Percentiles rank a stretch among this genome's conserved stretches.
phyloP scores from a whole-genome alignment of 2,797 vertebrate genomes.

The Carapus acus region DNA sequence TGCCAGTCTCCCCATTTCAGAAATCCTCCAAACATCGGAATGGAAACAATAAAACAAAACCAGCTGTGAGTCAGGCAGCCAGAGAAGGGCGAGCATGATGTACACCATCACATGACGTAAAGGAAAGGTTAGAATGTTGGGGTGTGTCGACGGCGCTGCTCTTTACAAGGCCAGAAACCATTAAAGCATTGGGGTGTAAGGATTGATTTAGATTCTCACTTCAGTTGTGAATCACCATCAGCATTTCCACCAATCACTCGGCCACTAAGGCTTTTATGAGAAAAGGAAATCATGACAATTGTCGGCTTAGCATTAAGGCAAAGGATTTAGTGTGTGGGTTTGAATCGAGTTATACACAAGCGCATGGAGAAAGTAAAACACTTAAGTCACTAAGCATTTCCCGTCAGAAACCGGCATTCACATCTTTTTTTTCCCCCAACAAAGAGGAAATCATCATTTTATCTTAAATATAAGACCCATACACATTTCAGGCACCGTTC shows the following conservation, averaged over 20 bases:
- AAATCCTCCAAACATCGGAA: too few relatives aligned
- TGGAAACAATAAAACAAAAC: too few relatives aligned
- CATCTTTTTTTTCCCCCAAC: constrained; percentile 31
- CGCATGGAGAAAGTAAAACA: too few relatives aligned
- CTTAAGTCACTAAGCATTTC: too few relatives aligned
- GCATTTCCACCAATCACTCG: constrained; percentile 46
- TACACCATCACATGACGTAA: too few relatives aligned
- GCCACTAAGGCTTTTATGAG: constrained; percentile 72
- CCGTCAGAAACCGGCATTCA: too few relatives aligned
- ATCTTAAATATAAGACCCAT: constrained; percentile 29
- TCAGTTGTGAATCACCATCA: constrained; percentile 25
- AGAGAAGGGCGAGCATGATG: constrained; percentile 2
- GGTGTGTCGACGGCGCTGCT: too few relatives aligned
- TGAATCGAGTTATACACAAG: too few relatives aligned
- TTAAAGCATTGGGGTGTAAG: too few relatives aligned
- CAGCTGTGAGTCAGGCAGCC: constrained; percentile 12
- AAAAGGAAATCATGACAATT: constrained; percentile 52
- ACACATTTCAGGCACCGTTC: constrained; percentile 16
- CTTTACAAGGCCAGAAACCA: too few relatives aligned
- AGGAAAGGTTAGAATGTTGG: too few relatives aligned
- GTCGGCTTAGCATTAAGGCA: constrained; percentile 73
- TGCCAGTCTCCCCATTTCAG: constrained; percentile 33
- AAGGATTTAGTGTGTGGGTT: constrained; percentile 5
- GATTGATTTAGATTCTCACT: not conserved
- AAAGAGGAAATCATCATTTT: not conserved